Evolutionary conservation across 2,797 vertebrate genomes (phyloP).

Genomic region (Diglossa cyanea): DNA sequence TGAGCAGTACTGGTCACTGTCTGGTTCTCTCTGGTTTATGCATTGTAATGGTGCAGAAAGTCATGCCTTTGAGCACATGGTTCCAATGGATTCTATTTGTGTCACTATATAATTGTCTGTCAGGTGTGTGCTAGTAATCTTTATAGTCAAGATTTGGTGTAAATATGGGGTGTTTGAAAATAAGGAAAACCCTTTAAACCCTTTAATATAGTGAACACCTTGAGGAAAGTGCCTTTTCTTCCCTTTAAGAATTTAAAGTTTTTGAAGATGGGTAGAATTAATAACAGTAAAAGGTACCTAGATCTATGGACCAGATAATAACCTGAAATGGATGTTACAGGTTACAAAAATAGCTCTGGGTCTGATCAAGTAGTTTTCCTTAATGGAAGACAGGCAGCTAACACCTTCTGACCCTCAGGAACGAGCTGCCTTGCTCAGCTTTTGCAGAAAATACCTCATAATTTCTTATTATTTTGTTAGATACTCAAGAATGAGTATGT

Average conservation of each 20-base stretch:
- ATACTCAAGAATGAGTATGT: not conserved
- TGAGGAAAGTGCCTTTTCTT: not conserved
- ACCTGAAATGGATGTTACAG: not conserved
- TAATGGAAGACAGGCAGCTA: not conserved
- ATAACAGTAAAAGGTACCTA: not conserved
- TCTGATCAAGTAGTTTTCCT: not conserved
- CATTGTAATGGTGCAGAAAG: not conserved
- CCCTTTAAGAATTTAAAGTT: not conserved
- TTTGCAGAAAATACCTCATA: not conserved
- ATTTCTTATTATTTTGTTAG: not conserved
- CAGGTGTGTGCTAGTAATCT: not conserved
- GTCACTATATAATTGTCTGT: not conserved
- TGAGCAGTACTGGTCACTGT: not conserved
- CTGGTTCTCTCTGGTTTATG: not conserved
- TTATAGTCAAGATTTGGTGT: not conserved
- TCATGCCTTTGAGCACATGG: not conserved
- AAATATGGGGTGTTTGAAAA: not conserved
- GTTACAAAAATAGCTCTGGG: not conserved
- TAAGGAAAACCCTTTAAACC: not conserved
- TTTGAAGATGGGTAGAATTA: not conserved
- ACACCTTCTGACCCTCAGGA: not conserved
- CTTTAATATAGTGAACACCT: not conserved
- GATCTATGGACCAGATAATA: not conserved
- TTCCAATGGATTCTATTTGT: not conserved
- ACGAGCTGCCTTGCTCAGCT: not conserved